Evolutionary conservation across 2,888 invertebrate genomes (phyloP), one percentile per base, ranked within the genome.

Genomic region (Chloroclysta siterata): DNA sequence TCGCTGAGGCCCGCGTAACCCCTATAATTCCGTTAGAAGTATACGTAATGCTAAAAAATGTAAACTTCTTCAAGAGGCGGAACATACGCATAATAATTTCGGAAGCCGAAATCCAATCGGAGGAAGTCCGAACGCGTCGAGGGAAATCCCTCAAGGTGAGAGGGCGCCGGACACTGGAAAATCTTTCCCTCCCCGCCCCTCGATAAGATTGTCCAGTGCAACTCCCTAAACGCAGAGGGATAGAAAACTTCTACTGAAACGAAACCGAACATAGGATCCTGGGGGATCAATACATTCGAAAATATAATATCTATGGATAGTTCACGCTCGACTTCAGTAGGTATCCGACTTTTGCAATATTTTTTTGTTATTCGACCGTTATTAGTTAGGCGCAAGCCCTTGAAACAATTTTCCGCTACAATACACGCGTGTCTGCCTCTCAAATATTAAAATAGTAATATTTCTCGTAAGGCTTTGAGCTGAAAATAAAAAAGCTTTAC

Each of bases 201-300:
- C 89, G 92, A 92, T 92, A 91, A 92, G 90, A 93, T 93, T 92
- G 92, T 92, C 91, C 90, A 90, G 87, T 90, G 89, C 90, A 90
- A 90, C 88, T 91, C 92, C 91, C 92, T 83, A 81, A 89, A 89
- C 90, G 85, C 91, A 85, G 84, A 91, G 91, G 92, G 91, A 90
- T 91, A 90, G 89, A 88, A 91, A 92, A 93, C 83, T 91, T 92
- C 82, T 76, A 84, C 85, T 83, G 89, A 88, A 90, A 88, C 87
- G 89, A 88, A 90, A 89, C 89, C 86, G 88, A 87, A 88, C 90
- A 87, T 81, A 81, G 71, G 73, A 84, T 90, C 92, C 90, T 87
- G 36, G 55, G 90, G 90, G 92, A 91, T 90, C 90, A 90, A 93
- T 93, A 90, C 84, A 84, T 90, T 88, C 78, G 78, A 81, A 90